Base-by-base conservation (phyloP, 2,113 vertebrate genomes). In the Oostethus manadensis region DNA sequence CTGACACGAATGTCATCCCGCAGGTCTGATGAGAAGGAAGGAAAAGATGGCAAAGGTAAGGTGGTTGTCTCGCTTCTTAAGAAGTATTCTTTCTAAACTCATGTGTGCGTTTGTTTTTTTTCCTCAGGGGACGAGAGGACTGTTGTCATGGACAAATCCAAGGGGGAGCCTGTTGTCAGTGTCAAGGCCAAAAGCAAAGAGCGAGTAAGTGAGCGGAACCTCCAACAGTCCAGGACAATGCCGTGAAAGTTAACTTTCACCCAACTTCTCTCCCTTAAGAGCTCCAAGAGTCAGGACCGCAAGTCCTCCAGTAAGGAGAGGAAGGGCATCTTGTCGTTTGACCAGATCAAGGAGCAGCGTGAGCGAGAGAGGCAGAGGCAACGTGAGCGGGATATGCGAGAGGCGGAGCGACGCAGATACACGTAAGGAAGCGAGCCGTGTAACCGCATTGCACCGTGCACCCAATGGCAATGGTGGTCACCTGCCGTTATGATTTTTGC, bases 301-400 rank as follows among this genome's bases (percentile, higher is more conserved):
- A 92, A 92, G 16, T 94, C 97, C 0, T 70, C 89, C 16, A 95
- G 95, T 81, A 95, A 92, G 58, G 95, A 97, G 45, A 92, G 92
- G 73, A 94, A 93, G 76, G 97, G 98, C 57, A 98, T 99, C 67
- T 68, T 99, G 46, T 97, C 96, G 0, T 99, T 99, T 5, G 96
- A 99, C 80, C 98, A 99, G 74, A 99, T 99, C 86, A 98, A 97
- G 77, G 94, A 98, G 73, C 96, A 98, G 54, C 83, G 97, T 5
- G 96, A 99, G 43, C 88, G 93, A 0, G 97, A 99, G 45, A 87
- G 95, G 0, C 94, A 97, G 86, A 83, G 96, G 42, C 96, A 99
- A 61, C 84, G 94, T 3, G 97, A 99, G 62, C 78, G 97, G 5
- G 97, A 98, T 71, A 88, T 98, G 78, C 83, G 97, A 45, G 97